Conservation (phyloP, 1,140 invertebrate genomes). For the Neodiprion pinetum region DNA sequence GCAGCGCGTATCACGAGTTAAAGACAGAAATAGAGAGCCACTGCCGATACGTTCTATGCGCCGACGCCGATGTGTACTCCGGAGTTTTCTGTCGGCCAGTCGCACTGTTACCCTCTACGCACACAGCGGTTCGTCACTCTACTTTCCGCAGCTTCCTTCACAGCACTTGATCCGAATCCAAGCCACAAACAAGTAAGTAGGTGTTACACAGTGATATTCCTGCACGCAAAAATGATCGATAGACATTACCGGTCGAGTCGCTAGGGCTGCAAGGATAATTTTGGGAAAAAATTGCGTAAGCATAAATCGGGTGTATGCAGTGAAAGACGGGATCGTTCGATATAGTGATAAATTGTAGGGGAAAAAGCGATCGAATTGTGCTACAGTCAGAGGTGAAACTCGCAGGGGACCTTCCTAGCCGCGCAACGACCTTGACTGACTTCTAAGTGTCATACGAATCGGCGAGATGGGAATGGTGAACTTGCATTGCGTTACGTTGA, state of each 20-base stretch:
- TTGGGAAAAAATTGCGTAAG: too few species aligned
- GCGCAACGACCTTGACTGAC: neutral
- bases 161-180: neutral
- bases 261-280: too few species aligned
- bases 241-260: too few species aligned
- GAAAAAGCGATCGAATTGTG: too few species aligned
- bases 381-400: neutral
- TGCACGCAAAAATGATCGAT: too few species aligned
- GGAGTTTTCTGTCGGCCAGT: slow-evolving; percentile 26
- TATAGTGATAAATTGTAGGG: too few species aligned
- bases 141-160: neutral
- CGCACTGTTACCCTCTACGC: slow-evolving; percentile 37
- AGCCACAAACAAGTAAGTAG: slow-evolving; percentile 17
- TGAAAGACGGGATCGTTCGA: too few species aligned
- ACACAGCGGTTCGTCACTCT: slow-evolving; percentile 23
- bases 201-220: too few species aligned
- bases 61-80: slow-evolving; percentile 16
- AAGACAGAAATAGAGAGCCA: neutral
- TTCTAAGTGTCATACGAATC: neutral
- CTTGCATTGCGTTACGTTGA: too few species aligned
- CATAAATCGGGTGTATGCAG: too few species aligned
- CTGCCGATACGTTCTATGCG: neutral
- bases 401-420: neutral
- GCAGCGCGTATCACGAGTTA: too few species aligned
- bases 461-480: too few species aligned